A percentile compares a stretch with the other conserved stretches of the same genome.
These are phyloP conservation scores for Bagarius yarrelli DNA, from an alignment of 2,113 vertebrate species.

Conservation along the genomic window DNA sequence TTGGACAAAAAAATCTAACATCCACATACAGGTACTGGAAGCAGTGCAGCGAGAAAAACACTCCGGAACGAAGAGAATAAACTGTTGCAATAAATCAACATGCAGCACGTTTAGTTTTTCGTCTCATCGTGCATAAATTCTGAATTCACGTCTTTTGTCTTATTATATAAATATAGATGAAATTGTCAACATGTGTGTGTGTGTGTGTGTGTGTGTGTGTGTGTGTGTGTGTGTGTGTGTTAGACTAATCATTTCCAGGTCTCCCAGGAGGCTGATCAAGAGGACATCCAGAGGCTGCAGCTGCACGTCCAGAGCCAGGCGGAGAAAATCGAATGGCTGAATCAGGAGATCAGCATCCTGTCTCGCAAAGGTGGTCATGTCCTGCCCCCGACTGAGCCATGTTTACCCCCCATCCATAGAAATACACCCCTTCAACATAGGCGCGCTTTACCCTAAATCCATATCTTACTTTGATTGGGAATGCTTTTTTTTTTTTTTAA, in stretches of 20 bases:
- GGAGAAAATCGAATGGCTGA: constrained; percentile 62
- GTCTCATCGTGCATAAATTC: too few species aligned
- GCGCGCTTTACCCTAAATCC: neutral
- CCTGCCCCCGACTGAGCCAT: constrained; percentile 62
- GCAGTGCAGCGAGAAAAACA: too few species aligned
- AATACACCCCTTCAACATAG: neutral
- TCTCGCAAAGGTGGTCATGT: constrained; percentile 67
- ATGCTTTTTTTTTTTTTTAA: too few species aligned
- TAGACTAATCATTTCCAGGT: constrained; percentile 76
- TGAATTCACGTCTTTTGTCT: too few species aligned
- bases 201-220: too few species aligned
- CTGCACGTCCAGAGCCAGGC: constrained; percentile 62
- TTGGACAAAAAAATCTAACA: too few species aligned
- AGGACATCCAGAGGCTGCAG: constrained; percentile 67
- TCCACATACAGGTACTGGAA: too few species aligned
- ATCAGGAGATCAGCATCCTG: constrained; percentile 70
- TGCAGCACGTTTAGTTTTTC: too few species aligned
- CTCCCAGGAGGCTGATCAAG: constrained; percentile 53
- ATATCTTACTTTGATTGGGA: neutral
- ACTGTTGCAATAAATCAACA: too few species aligned
- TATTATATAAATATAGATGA: too few species aligned
- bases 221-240: constrained; percentile 42
- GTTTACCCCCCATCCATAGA: constrained; percentile 31
- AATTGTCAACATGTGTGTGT: too few species aligned
- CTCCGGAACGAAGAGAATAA: too few species aligned